Conservation (phyloP, 2,888 invertebrate species). For the Metellina segmentata region DNA sequence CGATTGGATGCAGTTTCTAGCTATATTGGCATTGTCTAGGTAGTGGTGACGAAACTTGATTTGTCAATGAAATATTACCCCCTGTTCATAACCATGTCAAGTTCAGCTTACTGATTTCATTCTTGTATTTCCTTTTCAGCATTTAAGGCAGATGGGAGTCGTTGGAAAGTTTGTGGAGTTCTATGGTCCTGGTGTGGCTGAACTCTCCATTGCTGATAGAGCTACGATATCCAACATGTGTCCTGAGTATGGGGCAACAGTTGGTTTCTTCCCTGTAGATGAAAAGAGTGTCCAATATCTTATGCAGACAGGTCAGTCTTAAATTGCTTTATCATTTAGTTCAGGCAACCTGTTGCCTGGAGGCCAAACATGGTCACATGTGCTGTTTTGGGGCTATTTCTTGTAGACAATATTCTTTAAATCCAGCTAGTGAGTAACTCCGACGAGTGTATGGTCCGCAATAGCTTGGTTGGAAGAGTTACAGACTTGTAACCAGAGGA, state of each 20-base stretch:
- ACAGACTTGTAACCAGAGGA: too few species aligned
- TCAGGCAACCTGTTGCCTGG: neutral
- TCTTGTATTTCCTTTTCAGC: constrained; percentile 82
- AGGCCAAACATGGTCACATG: neutral
- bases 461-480: too few species aligned
- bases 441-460: too few species aligned
- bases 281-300: constrained; percentile 90
- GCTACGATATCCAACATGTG: constrained; percentile 99
- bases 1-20: too few species aligned
- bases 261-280: constrained; percentile 97
- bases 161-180: constrained; percentile 99
- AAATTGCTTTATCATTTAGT: neutral
- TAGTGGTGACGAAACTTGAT: too few species aligned
- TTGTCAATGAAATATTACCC: too few species aligned
- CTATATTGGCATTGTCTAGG: too few species aligned
- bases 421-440: too few species aligned
- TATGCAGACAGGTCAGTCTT: constrained; percentile 88
- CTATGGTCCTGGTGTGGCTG: constrained; percentile 95
- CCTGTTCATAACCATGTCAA: too few species aligned
- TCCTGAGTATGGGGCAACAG: constrained; percentile 98
- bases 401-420: too few species aligned
- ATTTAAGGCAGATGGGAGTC: constrained; percentile 94
- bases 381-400: too few species aligned
- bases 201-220: constrained; percentile 96
- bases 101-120: neutral